Base-by-base conservation (phyloP, 2,888 invertebrate genomes). In the Melolontha melolontha region DNA sequence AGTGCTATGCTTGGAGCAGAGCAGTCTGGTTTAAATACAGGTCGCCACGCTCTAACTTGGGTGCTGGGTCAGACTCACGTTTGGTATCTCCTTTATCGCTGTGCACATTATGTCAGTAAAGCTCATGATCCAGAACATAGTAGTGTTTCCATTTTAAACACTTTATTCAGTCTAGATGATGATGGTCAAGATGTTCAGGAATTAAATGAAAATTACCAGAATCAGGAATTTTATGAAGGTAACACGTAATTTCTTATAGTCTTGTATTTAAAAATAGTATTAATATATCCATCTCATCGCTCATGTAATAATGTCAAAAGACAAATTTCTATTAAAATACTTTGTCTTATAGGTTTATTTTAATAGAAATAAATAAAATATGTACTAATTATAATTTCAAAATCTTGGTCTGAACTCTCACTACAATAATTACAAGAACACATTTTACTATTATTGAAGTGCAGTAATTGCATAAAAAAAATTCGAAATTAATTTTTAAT, bases 121-220 rank as follows among this genome's bases (percentile, higher is more conserved):
- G 81, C 52, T 57, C 77, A 29, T 84, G 84, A 67, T 29, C 47
- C 51, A 8, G 70, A 67, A 44, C 64, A 64, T 4, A 79, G 77
- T 64, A 79, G 80, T 76, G 86, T 87, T 71, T 87, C 87, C 77
- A 88, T 91, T 77, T 85, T 91, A 79, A 91, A 91, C 82, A 89
- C 89, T 77, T 85, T 91, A 54, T 87, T 91, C 77, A 89, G 89
- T 66, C 82, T 86, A 67, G 79, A 80, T 47, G 82, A 82, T 41
- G 81, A 83, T 50, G 73, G 79, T n/a, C 76, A 76, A 22, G 77
- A 76, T 11, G 68, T 68, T 5, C 68, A 71, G 7, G 73, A 73
- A 41, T 67, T 70, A 22, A 70, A 73, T 1, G 74, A 70, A 34
- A 66, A 64, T 47, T 62, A 47, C 39, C 54, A 66, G 52, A 66